Evolutionary conservation across 2,888 invertebrate genomes (phyloP), one percentile per base, ranked within the genome.

Genomic region (Noctua pronuba): DNA sequence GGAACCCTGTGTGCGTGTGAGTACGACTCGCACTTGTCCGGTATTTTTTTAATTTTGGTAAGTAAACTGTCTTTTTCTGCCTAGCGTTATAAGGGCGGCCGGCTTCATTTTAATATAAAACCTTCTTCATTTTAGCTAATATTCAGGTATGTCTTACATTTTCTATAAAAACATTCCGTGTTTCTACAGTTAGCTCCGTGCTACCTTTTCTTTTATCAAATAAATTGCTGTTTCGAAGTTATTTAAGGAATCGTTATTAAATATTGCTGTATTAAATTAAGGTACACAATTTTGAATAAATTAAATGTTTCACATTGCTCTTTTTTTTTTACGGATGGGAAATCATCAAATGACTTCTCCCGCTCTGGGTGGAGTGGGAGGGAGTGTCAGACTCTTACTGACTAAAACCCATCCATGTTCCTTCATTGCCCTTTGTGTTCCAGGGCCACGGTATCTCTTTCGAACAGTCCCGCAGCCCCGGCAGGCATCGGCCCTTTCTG

Each of bases 31-130:
- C n/a, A n/a, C n/a, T n/a, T n/a, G n/a, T n/a, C n/a, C n/a, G n/a
- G n/a, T n/a, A n/a, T n/a, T n/a, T 86, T 87, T 86, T 80, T 83
- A 71, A 88, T 86, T 83, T 86, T 49, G 72, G 69, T 79, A 77
- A 80, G 77, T 73, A 88, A 76, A 77, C 77, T 74, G 86, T 46
- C 28, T 69, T 79, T 75, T 73, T 73, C 24, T 66, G 52, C 21
- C 55, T 62, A 65, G n/a, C 60, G 49, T 62, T 69, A 62, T 73
- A 66, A 78, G 38, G n/a, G 73, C 72, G n/a, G 62, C 58, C 28
- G 72, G 67, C 69, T 79, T 69, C 73, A 75, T 86, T 86, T 79
- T 86, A 83, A 75, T 84, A 83, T 69, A 85, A 79, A 83, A 75
- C 76, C 62, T 77, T 64, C 64, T 76, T 72, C 73, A 78, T 71